phyloP scores from a whole-genome alignment of 2,888 invertebrate species.

The Macropis europaea region DNA sequence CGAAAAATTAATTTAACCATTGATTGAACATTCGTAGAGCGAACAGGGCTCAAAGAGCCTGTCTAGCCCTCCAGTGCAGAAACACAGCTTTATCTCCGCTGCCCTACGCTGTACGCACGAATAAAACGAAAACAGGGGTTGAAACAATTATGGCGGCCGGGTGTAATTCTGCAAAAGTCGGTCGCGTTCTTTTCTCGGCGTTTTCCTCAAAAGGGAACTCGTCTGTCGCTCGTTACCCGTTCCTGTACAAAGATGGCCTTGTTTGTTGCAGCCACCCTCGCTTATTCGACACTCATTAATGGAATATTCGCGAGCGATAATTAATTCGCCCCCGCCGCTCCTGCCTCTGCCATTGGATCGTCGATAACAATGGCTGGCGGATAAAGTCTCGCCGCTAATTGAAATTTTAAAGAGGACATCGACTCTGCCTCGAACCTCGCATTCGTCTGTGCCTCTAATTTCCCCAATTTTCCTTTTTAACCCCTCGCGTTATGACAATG shows the following conservation, averaged over 20 bases:
- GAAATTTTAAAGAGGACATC: constrained; percentile 37
- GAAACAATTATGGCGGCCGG: background rate
- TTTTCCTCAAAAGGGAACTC: background rate
- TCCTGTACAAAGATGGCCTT: constrained; percentile 5
- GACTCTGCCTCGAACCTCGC: background rate
- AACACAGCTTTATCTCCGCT: no score
- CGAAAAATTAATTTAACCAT: no score
- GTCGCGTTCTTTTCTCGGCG: background rate
- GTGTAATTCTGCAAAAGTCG: background rate
- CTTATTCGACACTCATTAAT: constrained; percentile 35
- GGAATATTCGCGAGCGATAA: constrained; percentile 42
- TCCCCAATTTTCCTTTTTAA: no score
- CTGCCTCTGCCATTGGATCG: no score
- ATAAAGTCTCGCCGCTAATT: constrained; percentile 35
- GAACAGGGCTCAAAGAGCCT: no score
- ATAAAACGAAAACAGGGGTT: background rate
- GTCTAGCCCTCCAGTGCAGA: no score
- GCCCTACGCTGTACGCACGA: background rate
- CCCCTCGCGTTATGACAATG: no score
- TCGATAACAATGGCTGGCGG: constrained; percentile 41
- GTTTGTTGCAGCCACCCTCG: background rate
- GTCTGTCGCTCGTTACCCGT: constrained; percentile 15
- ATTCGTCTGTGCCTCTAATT: no score
- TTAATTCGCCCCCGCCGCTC: constrained; percentile 28
- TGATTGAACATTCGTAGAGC: no score